These are phyloP conservation scores for Gephyroberyx darwinii DNA, from an alignment of 2,797 vertebrate genomes.

Conservation along the genomic window DNA sequence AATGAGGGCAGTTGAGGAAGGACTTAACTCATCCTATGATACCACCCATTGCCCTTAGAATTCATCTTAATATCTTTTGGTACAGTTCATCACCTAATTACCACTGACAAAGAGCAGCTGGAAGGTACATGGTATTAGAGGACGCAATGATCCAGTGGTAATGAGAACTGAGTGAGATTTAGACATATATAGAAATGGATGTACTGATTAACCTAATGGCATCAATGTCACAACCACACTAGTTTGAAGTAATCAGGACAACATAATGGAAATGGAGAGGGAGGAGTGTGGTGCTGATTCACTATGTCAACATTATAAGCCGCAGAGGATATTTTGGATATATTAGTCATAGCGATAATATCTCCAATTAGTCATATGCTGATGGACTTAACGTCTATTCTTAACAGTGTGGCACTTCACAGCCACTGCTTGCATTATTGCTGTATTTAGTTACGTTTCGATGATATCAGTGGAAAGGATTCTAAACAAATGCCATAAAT, in stretches of 20 bases:
- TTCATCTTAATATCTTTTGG: slow-evolving; percentile 74
- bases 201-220: slow-evolving; percentile 64
- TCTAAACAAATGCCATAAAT: no score
- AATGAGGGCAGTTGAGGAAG: slow-evolving; percentile 50
- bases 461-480: neutral
- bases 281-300: neutral
- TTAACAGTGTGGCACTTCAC: slow-evolving; percentile 2
- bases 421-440: slow-evolving; percentile 5
- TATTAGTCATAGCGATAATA: no score
- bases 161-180: slow-evolving; percentile 68
- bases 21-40: slow-evolving; percentile 54
- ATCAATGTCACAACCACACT: slow-evolving; percentile 44
- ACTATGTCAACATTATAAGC: neutral
- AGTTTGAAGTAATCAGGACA: slow-evolving; percentile 18
- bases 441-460: neutral
- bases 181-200: slow-evolving; percentile 62
- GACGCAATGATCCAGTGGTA: slow-evolving; percentile 77
- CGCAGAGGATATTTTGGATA: neutral
- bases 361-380: no score
- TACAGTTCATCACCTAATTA: slow-evolving; percentile 79
- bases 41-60: slow-evolving; percentile 64
- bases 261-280: slow-evolving; percentile 4
- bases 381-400: slow-evolving; percentile 3
- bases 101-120: slow-evolving; percentile 73
- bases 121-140: slow-evolving; percentile 77